Evolutionary conservation across 2,113 vertebrate genomes (phyloP).

Genomic region (Xenus cinereus): DNA sequence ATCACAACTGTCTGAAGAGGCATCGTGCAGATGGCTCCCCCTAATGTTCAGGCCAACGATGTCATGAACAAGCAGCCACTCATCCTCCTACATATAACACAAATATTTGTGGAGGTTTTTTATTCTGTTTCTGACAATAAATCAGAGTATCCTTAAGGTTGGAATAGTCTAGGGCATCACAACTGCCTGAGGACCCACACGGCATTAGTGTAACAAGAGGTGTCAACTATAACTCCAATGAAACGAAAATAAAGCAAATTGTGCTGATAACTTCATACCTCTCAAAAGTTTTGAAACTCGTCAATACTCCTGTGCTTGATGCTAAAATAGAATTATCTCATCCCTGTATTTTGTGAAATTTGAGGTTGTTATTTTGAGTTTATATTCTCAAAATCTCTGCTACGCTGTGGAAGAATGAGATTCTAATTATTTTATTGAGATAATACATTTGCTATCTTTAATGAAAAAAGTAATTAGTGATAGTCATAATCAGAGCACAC

Average conservation of each 20-base stretch:
- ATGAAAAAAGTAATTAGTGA: neutral
- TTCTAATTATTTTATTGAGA: neutral
- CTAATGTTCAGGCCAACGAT: neutral
- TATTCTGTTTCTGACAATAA: neutral
- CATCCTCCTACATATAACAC: neutral
- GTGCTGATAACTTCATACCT: neutral
- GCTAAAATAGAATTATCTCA: neutral
- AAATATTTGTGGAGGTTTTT: neutral
- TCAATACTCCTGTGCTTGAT: neutral
- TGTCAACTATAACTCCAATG: neutral
- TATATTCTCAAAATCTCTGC: neutral
- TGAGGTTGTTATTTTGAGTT: neutral
- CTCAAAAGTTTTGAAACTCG: neutral
- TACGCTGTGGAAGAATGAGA: neutral
- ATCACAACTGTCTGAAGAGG: neutral
- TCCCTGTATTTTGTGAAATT: neutral
- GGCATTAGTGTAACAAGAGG: rapidly evolving
- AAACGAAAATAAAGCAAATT: neutral
- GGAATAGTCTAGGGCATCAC: neutral
- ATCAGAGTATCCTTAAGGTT: neutral
- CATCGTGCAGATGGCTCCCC: neutral
- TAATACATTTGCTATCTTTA: neutral
- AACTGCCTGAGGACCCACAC: neutral
- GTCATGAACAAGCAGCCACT: neutral
- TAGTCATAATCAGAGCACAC: neutral